These are phyloP conservation scores for Girardia tigrina DNA, from an alignment of 2,888 invertebrate genomes.

Conservation along the genomic window DNA sequence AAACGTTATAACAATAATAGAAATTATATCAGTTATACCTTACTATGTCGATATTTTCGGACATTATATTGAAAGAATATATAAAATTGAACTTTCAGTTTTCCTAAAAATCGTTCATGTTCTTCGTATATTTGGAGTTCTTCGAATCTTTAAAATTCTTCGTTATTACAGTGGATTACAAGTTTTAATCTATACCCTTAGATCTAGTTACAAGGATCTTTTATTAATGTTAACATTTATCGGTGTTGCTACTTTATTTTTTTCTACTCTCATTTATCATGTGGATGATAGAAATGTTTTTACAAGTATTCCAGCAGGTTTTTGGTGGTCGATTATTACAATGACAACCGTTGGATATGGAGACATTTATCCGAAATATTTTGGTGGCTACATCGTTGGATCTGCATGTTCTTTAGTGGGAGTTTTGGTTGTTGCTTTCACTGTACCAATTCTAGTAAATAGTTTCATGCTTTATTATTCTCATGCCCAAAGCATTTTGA, in stretches of 20 bases:
- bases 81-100: slow-evolving; percentile 17
- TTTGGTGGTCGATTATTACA: slow-evolving; percentile 93
- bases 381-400: slow-evolving; percentile 35
- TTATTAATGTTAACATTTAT: slow-evolving; percentile 35
- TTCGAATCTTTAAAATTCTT: slow-evolving; percentile 33
- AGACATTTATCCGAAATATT: slow-evolving; percentile 69
- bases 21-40: slow-evolving; percentile 32
- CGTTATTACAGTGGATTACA: slow-evolving; percentile 35
- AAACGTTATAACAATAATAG: slow-evolving; percentile 30
- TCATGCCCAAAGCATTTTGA: slow-evolving; percentile 34
- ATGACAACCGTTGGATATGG: slow-evolving; percentile 88
- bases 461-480: slow-evolving; percentile 36
- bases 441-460: slow-evolving; percentile 36
- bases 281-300: slow-evolving; percentile 30
- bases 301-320: slow-evolving; percentile 68
- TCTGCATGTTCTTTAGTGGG: slow-evolving; percentile 35
- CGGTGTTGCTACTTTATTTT: slow-evolving; percentile 32
- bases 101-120: slow-evolving; percentile 31
- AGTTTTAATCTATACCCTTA: slow-evolving; percentile 32
- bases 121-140: slow-evolving; percentile 30
- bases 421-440: slow-evolving; percentile 35
- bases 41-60: slow-evolving; percentile 32
- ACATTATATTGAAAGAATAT: slow-evolving; percentile 25
- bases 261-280: slow-evolving; percentile 32
- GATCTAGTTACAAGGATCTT: slow-evolving; percentile 33